Evolutionary conservation across 2,113 vertebrate genomes (phyloP), one percentile per base, ranked within the genome.

Genomic region (Brachyhypopomus gauderio): DNA sequence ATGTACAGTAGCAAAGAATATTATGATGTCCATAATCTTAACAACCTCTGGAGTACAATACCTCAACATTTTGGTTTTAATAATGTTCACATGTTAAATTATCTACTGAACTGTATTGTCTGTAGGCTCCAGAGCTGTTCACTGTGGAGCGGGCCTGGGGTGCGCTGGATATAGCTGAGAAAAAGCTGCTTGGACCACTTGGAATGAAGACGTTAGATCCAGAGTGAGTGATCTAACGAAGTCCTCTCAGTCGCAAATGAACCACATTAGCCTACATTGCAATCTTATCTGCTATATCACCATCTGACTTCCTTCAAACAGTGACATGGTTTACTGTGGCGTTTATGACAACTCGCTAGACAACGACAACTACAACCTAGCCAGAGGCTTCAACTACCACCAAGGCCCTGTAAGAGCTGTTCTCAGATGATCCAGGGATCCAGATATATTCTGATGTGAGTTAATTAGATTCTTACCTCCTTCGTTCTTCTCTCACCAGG

Each of bases 141-240:
- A 93, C 92, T 0, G 87, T 93, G 78, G 91, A 95, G 76, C 95
- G 84, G 72, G 97, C 98, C 55, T 99, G 97, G 97, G 93, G 92
- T 23, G 96, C 97, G 79, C 90, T 99, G 80, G 92, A 96, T 30
- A 83, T 93, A 16, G 93, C 91, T 70, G 96, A 98, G 89, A 90
- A 95, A 81, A 98, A 98, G 84, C 91, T 99, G 20, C 95, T 99
- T 85, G 97, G 97, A 80, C 96, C 96, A 1, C 91, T 99, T 83
- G 98, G 97, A 87, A 97, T 99, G 96, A 98, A 98, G 91, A 99
- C 98, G 0, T 93, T 99, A 9, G 98, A 99, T 87, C 96, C 98
- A 69, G 96, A 97, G 96, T 97, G 93, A 0, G 0, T n/a, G 11
- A 1, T 38, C 22, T 59, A 3, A 3, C 45, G 12, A 52, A 14